Evolutionary conservation across 1,140 invertebrate species (phyloP).

Genomic region (Rhagoletis pomonella): DNA sequence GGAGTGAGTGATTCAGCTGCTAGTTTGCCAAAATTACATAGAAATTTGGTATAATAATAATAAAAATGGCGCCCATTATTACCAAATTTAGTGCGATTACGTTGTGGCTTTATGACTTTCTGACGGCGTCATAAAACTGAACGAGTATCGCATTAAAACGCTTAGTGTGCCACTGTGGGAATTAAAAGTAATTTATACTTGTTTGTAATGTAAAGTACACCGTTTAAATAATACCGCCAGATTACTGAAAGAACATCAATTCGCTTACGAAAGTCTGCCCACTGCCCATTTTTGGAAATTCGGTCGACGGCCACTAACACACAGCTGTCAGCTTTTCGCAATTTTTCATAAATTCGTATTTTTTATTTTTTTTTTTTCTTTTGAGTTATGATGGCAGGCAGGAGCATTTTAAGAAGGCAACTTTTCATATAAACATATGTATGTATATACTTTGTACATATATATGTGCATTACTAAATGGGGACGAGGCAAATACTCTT

Average conservation of each 20-base stretch:
- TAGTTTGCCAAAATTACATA: not conserved
- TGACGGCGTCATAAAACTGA: conserved; percentile 5
- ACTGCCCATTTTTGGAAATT: not conserved
- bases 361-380: not conserved
- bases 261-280: not conserved
- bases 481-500: too few relatives aligned
- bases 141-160: not conserved
- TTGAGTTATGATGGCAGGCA: not conserved
- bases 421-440: too few relatives aligned
- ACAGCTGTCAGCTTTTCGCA: not conserved
- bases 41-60: conserved; percentile 4
- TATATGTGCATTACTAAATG: too few relatives aligned
- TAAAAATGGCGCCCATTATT: conserved; percentile 34
- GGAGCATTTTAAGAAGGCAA: not conserved
- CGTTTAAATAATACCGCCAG: not conserved
- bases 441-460: too few relatives aligned
- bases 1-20: not conserved
- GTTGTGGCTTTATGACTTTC: not conserved
- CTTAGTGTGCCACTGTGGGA: not conserved
- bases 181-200: not conserved
- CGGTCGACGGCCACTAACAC: not conserved
- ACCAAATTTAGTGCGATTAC: conserved; percentile 48
- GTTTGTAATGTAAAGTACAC: too few relatives aligned
- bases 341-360: not conserved
- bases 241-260: not conserved